Evolutionary conservation across 2,797 vertebrate species (phyloP).

Genomic region (Clarias pachynema): DNA sequence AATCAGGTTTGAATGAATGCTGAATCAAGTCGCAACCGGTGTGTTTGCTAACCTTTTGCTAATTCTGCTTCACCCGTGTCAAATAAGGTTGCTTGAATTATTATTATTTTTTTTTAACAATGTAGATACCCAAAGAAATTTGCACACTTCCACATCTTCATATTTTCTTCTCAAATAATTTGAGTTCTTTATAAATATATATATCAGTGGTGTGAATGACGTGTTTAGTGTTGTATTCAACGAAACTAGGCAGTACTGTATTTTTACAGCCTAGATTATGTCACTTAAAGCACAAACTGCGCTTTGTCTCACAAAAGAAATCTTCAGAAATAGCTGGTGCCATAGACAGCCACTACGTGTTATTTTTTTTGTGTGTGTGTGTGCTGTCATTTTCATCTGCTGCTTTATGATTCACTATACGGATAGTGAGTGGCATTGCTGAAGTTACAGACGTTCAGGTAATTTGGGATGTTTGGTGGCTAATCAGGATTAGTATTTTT

Average conservation of each 20-base stretch:
- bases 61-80: neutral
- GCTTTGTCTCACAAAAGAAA: conserved; percentile 16
- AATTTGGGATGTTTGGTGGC: conserved; percentile 18
- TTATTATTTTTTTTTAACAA: neutral
- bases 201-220: conserved; percentile 20
- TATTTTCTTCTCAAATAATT: conserved; percentile 31
- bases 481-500: conserved; percentile 28
- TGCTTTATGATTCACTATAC: conserved; percentile 45
- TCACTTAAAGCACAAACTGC: conserved; percentile 47
- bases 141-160: conserved; percentile 38
- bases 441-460: conserved; percentile 29
- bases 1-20: conserved; percentile 15
- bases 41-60: conserved; percentile 6
- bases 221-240: conserved; percentile 25
- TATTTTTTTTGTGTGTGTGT: conserved; percentile 11
- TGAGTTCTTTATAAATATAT: conserved; percentile 13
- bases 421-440: conserved; percentile 34
- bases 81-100: conserved; percentile 15
- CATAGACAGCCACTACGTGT: conserved; percentile 8
- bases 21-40: conserved; percentile 8
- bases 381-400: conserved; percentile 39
- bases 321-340: conserved; percentile 38
- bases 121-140: conserved; percentile 20
- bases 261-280: conserved; percentile 35
- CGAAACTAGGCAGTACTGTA: conserved; percentile 10